Base-by-base conservation (phyloP, 2,888 invertebrate species). In the Pecten maximus region DNA sequence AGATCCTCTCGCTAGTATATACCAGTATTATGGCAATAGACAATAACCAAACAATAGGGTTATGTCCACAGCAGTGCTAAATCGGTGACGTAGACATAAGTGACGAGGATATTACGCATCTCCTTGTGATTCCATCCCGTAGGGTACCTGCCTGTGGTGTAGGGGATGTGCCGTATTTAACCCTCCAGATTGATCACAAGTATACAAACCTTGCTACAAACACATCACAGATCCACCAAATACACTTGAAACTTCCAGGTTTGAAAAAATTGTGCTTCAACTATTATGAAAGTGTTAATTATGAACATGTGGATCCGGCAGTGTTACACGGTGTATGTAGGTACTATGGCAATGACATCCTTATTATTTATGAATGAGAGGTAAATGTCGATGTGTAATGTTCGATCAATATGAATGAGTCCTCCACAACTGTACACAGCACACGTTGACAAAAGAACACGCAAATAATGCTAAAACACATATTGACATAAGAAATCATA, bases 401-500 rank as follows among this genome's bases (percentile, higher is more conserved):
- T 74, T 74, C 74, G 35, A 74, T 74, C 74, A 74, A 74, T 74
- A 35, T 28, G 60, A 60, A 60, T 60, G 74, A 74, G 74, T 74
- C 60, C n/a, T 60, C 60, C 10, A 23, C 74, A 19, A 74, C 74
- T 35, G 74, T 74, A 74, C 35, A 74, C 74, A 74, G 4, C 6
- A 28, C 28, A 10, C 0, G 12, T 28, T 74, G 35, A 74, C 74
- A 74, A 74, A 74, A 28, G 74, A 35, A 74, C 74, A 35, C 74
- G 35, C 74, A 74, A 35, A 28, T 74, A 28, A 74, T 74, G 10
- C 74, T 35, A 74, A 74, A 74, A 74, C 23, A 74, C 74, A 74
- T 74, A 74, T 74, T 74, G 74, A 74, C 74, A 74, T 74, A 74
- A 74, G 74, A 74, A 74, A 74, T 74, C 74, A 74, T 74, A 74